These are phyloP conservation scores for Habropoda laboriosa DNA, from an alignment of 1,140 invertebrate genomes.

Conservation along the genomic window DNA sequence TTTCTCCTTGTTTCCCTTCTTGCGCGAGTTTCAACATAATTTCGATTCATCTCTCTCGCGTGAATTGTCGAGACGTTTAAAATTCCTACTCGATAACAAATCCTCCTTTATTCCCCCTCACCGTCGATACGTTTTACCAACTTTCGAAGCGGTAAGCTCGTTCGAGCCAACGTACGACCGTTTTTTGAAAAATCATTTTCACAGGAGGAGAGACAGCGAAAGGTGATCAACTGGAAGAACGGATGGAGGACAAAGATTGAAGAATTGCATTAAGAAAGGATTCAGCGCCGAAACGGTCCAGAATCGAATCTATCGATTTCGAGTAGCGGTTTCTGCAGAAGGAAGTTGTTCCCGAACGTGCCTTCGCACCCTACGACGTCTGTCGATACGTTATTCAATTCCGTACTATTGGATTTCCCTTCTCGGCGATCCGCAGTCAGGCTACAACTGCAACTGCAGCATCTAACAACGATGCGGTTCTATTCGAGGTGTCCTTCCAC, in stretches of 20 bases:
- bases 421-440: conserved; percentile 40
- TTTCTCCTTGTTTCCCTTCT: too few species aligned
- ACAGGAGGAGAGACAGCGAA: too few species aligned
- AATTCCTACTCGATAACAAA: too few species aligned
- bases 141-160: too few species aligned
- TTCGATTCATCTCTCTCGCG: too few species aligned
- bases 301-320: conserved; percentile 43
- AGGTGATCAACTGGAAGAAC: neutral
- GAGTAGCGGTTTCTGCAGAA: conserved; percentile 35
- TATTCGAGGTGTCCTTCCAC: conserved; percentile 15
- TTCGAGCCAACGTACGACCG: too few species aligned
- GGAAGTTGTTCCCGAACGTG: conserved; percentile 63
- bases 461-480: conserved; percentile 39
- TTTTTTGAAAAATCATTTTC: neutral
- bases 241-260: neutral
- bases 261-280: conserved; percentile 22
- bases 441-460: conserved; percentile 40
- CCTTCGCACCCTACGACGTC: conserved; percentile 62
- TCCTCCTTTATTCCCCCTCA: too few species aligned
- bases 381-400: conserved; percentile 70
- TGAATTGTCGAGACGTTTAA: too few species aligned
- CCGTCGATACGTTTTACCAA: too few species aligned
- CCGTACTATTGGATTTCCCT: conserved; percentile 60
- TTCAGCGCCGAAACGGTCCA: conserved; percentile 4
- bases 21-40: too few species aligned